Evolutionary conservation across 2,113 vertebrate genomes (phyloP).

Genomic region (Notarius lentiginosus): DNA sequence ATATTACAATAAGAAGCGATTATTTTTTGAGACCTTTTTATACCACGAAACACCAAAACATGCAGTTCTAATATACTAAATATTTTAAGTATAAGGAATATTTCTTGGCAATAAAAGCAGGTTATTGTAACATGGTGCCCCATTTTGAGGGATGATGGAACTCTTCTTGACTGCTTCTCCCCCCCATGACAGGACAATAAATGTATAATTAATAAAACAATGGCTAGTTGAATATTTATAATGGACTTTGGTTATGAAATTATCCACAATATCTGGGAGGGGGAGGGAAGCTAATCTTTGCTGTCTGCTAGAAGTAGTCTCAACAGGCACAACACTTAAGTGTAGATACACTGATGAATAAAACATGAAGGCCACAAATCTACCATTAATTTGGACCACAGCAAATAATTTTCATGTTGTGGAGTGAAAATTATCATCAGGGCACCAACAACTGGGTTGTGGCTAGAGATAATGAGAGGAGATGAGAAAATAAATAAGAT

Average conservation of each 20-base stretch:
- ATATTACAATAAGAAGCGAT: background rate
- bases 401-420: background rate
- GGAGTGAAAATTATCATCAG: background rate
- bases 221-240: background rate
- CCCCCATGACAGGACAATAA: background rate
- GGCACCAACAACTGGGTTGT: background rate
- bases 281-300: background rate
- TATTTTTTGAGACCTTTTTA: background rate
- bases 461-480: no score
- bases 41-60: background rate
- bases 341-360: constrained; percentile 1
- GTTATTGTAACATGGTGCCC: no score
- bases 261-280: background rate
- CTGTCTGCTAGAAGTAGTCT: background rate
- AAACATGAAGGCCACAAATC: background rate
- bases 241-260: background rate
- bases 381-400: background rate
- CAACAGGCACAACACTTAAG: background rate
- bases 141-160: background rate
- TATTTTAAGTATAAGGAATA: background rate
- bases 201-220: background rate
- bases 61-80: background rate
- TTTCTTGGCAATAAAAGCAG: background rate
- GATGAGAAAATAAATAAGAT: no score
- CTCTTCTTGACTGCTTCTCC: no score